Evolutionary conservation across 2,113 vertebrate species (phyloP).

Genomic region (Thamnaconus septentrionalis): DNA sequence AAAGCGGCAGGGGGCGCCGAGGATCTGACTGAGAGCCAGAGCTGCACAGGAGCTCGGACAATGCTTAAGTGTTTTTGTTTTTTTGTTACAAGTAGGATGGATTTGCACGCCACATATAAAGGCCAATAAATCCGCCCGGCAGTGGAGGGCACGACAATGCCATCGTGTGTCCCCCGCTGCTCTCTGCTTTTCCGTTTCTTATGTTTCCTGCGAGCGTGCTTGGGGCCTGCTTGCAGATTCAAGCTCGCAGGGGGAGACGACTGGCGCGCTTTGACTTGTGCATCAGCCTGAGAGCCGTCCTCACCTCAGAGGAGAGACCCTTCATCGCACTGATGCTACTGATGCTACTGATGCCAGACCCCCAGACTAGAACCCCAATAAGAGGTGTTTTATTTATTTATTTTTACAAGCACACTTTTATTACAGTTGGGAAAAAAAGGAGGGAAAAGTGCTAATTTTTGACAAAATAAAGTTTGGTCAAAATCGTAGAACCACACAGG

Average conservation of each 20-base stretch:
- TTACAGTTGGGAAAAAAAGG: constrained; percentile 3
- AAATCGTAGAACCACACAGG: too few species aligned
- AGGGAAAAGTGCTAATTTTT: constrained; percentile 23
- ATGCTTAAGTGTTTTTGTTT: constrained; percentile 26
- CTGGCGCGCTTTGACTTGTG: constrained; percentile 35
- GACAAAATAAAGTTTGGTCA: not conserved
- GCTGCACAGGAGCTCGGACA: constrained; percentile 42
- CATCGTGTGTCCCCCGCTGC: constrained; percentile 27
- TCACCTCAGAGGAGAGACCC: constrained; percentile 48
- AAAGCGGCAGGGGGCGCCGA: constrained; percentile 44
- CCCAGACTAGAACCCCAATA: constrained; percentile 15
- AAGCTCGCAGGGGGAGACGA: not conserved
- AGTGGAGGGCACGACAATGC: constrained; percentile 39
- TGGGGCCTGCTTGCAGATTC: too few species aligned
- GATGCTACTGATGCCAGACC: constrained; percentile 45
- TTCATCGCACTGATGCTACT: constrained; percentile 46
- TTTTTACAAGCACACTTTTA: too few species aligned
- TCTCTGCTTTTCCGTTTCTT: too few species aligned
- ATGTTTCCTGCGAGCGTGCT: too few species aligned
- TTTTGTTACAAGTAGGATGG: constrained; percentile 24
- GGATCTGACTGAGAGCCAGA: constrained; percentile 17
- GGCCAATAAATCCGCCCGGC: constrained; percentile 54
- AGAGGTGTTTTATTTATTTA: not conserved
- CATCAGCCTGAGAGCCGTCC: constrained; percentile 5
- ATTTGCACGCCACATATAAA: constrained; percentile 28